These are phyloP conservation scores for Limanda limanda DNA, from an alignment of 2,113 vertebrate species.

Conservation along the genomic window DNA sequence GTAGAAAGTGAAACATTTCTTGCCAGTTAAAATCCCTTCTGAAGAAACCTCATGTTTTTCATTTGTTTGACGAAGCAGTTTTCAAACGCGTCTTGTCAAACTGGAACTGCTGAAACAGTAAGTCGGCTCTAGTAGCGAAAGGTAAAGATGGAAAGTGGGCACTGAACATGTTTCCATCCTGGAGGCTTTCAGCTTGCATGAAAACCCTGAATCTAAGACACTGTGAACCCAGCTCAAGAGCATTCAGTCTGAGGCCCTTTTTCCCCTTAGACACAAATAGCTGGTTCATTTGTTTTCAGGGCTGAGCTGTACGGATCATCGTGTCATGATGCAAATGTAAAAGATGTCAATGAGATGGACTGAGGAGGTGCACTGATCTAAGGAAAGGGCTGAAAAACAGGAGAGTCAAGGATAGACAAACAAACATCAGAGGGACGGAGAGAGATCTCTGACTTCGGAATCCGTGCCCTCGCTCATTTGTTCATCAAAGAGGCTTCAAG, in stretches of 20 bases:
- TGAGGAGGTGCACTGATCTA: conserved; percentile 37
- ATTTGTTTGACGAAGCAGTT: conserved; percentile 12
- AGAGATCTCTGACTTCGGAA: conserved; percentile 22
- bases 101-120: conserved; percentile 37
- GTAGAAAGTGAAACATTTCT: neutral
- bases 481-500: too few species aligned
- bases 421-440: conserved; percentile 47
- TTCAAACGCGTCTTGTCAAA: conserved; percentile 11
- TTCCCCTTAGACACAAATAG: conserved; percentile 11
- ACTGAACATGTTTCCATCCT: too few species aligned
- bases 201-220: too few species aligned
- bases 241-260: conserved; percentile 2
- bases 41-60: neutral
- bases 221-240: too few species aligned
- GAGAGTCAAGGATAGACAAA: conserved; percentile 30
- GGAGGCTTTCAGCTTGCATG: too few species aligned
- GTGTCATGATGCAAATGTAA: conserved; percentile 38
- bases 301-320: conserved; percentile 6
- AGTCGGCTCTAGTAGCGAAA: conserved; percentile 6
- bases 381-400: conserved; percentile 43
- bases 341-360: conserved; percentile 35
- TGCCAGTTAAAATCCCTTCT: neutral
- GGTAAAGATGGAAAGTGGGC: conserved; percentile 61
- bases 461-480: neutral
- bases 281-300: conserved; percentile 46